Evolutionary conservation across 2,113 vertebrate species (phyloP).

Genomic region (Sinocyclocheilus rhinocerous): DNA sequence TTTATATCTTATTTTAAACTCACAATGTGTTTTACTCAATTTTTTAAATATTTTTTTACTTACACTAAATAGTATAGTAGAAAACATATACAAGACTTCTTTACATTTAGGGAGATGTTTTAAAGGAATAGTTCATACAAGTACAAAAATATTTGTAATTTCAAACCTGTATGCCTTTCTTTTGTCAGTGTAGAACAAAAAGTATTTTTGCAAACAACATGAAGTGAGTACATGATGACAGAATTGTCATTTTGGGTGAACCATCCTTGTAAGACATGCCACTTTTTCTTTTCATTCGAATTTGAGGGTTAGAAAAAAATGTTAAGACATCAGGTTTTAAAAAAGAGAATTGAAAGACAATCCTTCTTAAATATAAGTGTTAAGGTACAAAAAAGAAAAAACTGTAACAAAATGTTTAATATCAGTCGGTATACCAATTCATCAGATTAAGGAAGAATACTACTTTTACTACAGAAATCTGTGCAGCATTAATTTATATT

Average conservation of each 20-base stretch:
- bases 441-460: background rate
- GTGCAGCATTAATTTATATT: background rate
- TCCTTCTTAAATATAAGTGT: background rate
- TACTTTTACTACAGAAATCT: background rate
- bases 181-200: background rate
- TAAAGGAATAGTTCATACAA: too few relatives aligned
- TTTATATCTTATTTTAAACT: background rate
- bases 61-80: background rate
- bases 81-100: background rate
- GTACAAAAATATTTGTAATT: too few relatives aligned
- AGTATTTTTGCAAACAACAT: background rate
- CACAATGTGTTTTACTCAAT: background rate
- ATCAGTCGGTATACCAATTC: background rate
- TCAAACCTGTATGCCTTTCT: background rate
- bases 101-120: too few relatives aligned
- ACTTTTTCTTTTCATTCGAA: background rate
- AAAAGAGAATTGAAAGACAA: background rate
- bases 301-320: background rate
- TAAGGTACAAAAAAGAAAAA: background rate
- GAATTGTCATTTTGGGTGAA: background rate
- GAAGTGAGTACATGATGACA: background rate
- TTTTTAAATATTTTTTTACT: background rate
- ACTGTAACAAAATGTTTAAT: background rate
- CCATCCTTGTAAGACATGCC: background rate
- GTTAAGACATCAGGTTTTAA: background rate